phyloP scores from a whole-genome alignment of 2,113 vertebrate species.

The Rhinogobius similis region DNA sequence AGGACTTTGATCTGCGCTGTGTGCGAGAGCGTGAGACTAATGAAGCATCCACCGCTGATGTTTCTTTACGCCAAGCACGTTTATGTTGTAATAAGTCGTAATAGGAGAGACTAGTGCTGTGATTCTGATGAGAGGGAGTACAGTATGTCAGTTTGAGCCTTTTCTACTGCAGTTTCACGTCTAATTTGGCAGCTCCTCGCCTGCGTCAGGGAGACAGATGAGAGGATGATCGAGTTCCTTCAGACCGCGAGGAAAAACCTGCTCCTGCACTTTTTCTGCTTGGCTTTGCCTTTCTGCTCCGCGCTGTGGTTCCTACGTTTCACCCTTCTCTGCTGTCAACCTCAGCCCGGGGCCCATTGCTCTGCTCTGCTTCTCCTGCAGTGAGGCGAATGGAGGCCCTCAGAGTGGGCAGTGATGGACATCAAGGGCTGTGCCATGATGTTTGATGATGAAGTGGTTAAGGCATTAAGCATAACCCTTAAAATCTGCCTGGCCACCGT shows the following conservation, averaged over 20 bases:
- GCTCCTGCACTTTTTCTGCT: constrained; percentile 10
- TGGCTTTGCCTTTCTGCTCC: constrained; percentile 14
- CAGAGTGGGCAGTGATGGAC: neutral
- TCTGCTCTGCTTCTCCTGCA: neutral
- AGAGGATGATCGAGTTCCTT: constrained; percentile 44
- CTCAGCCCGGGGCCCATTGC: constrained; percentile 8
- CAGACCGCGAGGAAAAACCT: constrained; percentile 43
- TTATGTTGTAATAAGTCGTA: constrained; percentile 68
- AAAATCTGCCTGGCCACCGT: no score
- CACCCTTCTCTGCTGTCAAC: constrained; percentile 22
- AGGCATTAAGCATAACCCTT: no score
- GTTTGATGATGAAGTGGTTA: no score
- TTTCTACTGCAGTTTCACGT: constrained; percentile 58
- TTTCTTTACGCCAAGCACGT: constrained; percentile 52
- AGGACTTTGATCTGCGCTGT: constrained; percentile 8
- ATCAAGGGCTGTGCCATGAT: neutral
- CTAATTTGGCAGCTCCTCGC: constrained; percentile 64
- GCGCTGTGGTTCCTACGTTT: constrained; percentile 32
- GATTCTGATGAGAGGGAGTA: constrained; percentile 43
- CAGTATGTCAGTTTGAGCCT: constrained; percentile 64
- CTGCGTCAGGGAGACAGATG: constrained; percentile 46
- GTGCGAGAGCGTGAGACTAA: constrained; percentile 30
- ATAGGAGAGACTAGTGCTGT: constrained; percentile 36
- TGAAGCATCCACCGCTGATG: constrained; percentile 29
- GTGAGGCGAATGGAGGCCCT: neutral